These are phyloP conservation scores for Eurystomus gularis DNA, from an alignment of 2,113 vertebrate genomes.

Conservation along the genomic window DNA sequence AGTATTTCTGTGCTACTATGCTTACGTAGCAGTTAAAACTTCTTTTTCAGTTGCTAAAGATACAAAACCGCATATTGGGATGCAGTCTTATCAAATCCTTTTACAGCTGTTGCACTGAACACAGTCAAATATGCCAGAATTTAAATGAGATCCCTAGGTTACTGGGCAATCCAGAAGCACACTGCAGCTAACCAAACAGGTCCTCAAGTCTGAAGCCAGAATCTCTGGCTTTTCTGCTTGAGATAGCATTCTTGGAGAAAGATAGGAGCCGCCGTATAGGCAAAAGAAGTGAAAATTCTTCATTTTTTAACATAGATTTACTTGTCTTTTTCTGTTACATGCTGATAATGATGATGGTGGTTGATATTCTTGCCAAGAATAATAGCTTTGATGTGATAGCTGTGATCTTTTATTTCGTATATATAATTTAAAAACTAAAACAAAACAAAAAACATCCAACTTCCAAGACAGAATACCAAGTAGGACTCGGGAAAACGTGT, in stretches of 20 bases:
- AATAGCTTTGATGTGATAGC: constrained; percentile 18
- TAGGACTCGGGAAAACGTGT: neutral
- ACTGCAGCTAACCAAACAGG: constrained; percentile 4
- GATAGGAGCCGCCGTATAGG: neutral
- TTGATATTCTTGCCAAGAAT: constrained; percentile 17
- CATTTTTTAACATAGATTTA: neutral
- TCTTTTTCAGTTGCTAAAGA: neutral
- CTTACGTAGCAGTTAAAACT: neutral
- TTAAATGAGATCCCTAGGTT: neutral
- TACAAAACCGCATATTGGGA: neutral
- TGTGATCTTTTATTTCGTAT: neutral
- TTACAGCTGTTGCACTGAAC: neutral
- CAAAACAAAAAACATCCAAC: neutral
- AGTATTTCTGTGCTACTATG: neutral
- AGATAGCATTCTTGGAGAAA: constrained; percentile 26
- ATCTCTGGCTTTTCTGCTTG: neutral
- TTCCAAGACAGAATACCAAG: neutral
- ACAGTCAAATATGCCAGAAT: neutral
- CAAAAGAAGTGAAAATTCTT: neutral
- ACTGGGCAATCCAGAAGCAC: neutral
- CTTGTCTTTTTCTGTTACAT: neutral
- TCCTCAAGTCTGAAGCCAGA: neutral
- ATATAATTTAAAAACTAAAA: neutral
- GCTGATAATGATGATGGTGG: neutral
- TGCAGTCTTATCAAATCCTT: neutral